A percentile compares a stretch with the other conserved stretches of the same genome.
Conservation (phyloP, 2,888 invertebrate genomes). For the Cremastinae sp. region DNA sequence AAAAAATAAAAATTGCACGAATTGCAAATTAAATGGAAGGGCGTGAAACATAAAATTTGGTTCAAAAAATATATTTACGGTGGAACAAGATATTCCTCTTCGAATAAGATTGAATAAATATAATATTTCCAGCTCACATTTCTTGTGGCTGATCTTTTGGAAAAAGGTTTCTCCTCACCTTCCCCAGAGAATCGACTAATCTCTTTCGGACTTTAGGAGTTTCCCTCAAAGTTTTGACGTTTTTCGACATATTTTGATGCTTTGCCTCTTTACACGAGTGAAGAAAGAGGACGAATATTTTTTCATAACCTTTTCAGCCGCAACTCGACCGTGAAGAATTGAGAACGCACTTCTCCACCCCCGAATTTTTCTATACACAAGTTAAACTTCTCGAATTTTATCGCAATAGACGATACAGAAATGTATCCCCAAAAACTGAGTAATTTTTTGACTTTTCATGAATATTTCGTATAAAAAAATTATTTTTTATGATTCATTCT, state of each 20-base stretch:
- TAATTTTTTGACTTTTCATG: too few relatives aligned
- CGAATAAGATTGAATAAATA: too few relatives aligned
- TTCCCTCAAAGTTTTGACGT: slow-evolving; percentile 56
- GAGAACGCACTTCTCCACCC: neutral
- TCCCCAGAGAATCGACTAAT: slow-evolving; percentile 44
- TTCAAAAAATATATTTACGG: too few relatives aligned
- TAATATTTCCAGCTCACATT: neutral
- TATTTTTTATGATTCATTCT: too few relatives aligned
- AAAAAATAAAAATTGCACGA: too few relatives aligned
- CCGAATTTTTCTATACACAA: slow-evolving; percentile 7
- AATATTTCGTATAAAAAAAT: too few relatives aligned
- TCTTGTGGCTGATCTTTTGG: slow-evolving; percentile 14
- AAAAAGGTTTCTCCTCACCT: slow-evolving; percentile 17
- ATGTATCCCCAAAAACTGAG: too few relatives aligned
- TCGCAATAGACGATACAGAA: too few relatives aligned
- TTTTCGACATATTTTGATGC: slow-evolving; percentile 59
- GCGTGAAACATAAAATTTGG: too few relatives aligned
- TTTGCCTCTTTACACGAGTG: slow-evolving; percentile 5
- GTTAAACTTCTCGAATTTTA: slow-evolving; percentile 5
- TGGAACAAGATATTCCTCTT: too few relatives aligned
- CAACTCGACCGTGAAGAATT: slow-evolving; percentile 35
- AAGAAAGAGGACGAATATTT: slow-evolving; percentile 2
- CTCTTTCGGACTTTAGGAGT: slow-evolving; percentile 6
- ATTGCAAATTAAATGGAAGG: too few relatives aligned
- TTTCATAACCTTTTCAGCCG: slow-evolving; percentile 15